Evolutionary conservation across 2,888 invertebrate genomes (phyloP), one percentile per base, ranked within the genome.

Genomic region (Melanargia galathea): DNA sequence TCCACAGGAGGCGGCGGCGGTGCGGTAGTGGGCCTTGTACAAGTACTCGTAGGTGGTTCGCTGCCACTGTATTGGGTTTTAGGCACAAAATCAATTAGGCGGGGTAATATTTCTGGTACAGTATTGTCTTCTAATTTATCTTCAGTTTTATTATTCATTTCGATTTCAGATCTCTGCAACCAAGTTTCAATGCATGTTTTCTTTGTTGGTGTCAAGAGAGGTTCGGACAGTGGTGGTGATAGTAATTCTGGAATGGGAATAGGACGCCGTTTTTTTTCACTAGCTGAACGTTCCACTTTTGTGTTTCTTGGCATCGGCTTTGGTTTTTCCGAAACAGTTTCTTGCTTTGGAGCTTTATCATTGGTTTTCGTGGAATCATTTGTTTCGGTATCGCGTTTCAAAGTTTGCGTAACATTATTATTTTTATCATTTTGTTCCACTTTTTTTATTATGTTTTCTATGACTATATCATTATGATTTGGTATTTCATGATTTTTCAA

Each of bases 71-170:
- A 91, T 72, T 90, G 87, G 54, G 92, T 89, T 77, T 95, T 95
- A 10, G 95, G 94, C 24, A 95, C 94, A 79, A 95, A 93, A 83
- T 95, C 95, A 63, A 95, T 95, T 6, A 95, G 84, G 54, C 95
- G 92, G 13, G 95, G 95, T 67, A 95, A 81, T 70, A 90, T 86
- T 77, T 92, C 91, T 16, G 90, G 86, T 55, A 80, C 71, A 64
- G 81, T 67, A 65, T 75, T 82, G 58, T 90, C 90, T 61, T 92
- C 90, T 63, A 82, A 71, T 70, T 88, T 86, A 56, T 91, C 89
- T 66, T 82, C 77, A 35, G 72, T 73, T 68, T 86, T 88, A 67
- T 79, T 87, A 68, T 88, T 91, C 87, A 91, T 90, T 75, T 91
- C 92, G 54, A 87, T 88, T 75, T 89, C 91, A 5, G 91, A 91